Evolutionary conservation across 2,888 invertebrate genomes (phyloP), one percentile per base, ranked within the genome.

Genomic region (Calliopum simillimum): DNA sequence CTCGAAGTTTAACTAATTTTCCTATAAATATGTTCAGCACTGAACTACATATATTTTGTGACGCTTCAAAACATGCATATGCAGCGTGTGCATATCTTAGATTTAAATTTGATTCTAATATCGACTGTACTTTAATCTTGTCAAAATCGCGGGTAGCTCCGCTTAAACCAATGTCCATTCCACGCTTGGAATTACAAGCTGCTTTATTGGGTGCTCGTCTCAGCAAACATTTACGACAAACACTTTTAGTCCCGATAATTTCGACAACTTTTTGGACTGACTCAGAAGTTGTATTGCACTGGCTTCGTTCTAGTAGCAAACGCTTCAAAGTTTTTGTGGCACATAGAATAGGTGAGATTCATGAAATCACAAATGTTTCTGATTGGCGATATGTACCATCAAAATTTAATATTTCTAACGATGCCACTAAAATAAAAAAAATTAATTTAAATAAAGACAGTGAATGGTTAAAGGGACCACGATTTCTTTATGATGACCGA

Each of bases 81-180:
- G 49, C 49, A n/a, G 49, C 49, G 49, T 49, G 49, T 16, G 49
- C 49, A 49, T 49, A 49, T 49, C 49, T 49, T 5, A 49, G 49
- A 49, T 49, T 49, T 49, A 16, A 49, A 49, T n/a, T 4, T 16
- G 16, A 49, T 4, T n/a, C 14, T 49, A n/a, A 14, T 16, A 5
- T 49, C 16, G 49, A 49, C 14, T 49, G 49, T 16, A 49, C 6
- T 49, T 16, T 49, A 49, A 49, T 49, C 14, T 49, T 49, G 5
- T 25, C 25, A 25, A 25, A 25, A 5, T 25, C 25, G 25, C 25
- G 25, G 3, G 25, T 25, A 25, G 25, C 25, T 25, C 25, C 25
- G 25, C 25, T 25, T 25, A 25, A 25, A 25, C 25, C 25, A 25
- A 25, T 25, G 3, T 25, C 25, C 25, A 25, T 25, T 25, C 25